Evolutionary conservation across 2,888 invertebrate genomes (phyloP).

Genomic region (Dascillus cervinus): DNA sequence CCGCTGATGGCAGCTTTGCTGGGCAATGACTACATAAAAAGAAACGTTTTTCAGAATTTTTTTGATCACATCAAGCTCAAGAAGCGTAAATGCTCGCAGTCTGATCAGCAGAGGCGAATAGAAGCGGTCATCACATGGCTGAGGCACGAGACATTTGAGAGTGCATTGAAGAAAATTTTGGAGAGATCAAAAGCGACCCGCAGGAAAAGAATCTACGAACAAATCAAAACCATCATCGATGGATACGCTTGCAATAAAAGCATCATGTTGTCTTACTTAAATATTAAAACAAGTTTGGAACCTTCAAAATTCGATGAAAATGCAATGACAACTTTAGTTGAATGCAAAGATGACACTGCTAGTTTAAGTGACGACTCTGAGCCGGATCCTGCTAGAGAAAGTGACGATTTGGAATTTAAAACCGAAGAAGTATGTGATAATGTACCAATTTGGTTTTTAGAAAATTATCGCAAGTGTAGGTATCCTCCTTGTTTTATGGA

Average conservation of each 20-base stretch:
- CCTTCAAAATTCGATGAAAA: slow-evolving; percentile 7
- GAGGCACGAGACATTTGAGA: slow-evolving; percentile 58
- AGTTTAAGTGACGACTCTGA: slow-evolving; percentile 2
- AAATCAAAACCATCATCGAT: slow-evolving; percentile 56
- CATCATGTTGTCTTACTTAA: slow-evolving; percentile 53
- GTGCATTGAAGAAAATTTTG: slow-evolving; percentile 61
- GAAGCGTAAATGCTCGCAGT: slow-evolving; percentile 45
- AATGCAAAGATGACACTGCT: slow-evolving; percentile 13
- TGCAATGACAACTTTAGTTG: slow-evolving; percentile 10
- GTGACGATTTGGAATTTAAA: slow-evolving; percentile 7
- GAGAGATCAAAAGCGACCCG: slow-evolving; percentile 51
- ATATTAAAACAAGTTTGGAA: slow-evolving; percentile 22
- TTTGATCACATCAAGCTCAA: slow-evolving; percentile 56
- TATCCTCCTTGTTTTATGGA: slow-evolving; percentile 64
- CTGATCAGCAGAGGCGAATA: slow-evolving; percentile 62
- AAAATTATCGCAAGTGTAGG: slow-evolving; percentile 51
- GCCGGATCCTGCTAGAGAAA: slow-evolving; percentile 23
- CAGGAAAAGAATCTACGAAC: slow-evolving; percentile 46
- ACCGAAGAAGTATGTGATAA: slow-evolving; percentile 15
- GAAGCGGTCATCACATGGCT: slow-evolving; percentile 69
- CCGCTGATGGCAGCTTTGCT: slow-evolving; percentile 75
- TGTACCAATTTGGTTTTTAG: slow-evolving; percentile 58
- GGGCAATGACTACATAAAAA: slow-evolving; percentile 83
- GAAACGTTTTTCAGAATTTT: slow-evolving; percentile 60
- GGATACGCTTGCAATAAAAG: slow-evolving; percentile 56